Evolutionary conservation across 30 jellyfish, hydroid and myxozoan genomes (phyloP).

Genomic region (Aurelia coerulea): DNA sequence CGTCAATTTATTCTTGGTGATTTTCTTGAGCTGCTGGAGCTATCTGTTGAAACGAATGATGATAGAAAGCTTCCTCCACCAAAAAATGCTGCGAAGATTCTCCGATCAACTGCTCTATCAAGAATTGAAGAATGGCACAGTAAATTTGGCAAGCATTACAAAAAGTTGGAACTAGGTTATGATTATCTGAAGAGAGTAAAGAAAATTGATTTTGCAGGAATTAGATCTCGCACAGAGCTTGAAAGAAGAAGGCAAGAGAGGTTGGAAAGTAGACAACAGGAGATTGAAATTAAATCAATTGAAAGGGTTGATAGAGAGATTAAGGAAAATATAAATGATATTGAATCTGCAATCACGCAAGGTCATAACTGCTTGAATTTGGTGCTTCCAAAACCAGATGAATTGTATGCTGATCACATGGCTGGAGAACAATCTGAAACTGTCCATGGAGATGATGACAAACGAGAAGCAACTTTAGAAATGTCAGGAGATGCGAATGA

Average conservation of each 20-base stretch:
- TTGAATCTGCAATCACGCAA: constrained; percentile 72
- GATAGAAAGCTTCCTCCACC: constrained; percentile 81
- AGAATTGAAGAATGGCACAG: constrained; percentile 74
- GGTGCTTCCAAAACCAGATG: constrained; percentile 68
- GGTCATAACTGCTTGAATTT: constrained; percentile 75
- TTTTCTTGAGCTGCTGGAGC: constrained; percentile 61
- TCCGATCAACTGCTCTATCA: constrained; percentile 60
- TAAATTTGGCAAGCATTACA: constrained; percentile 78
- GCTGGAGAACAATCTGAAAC: too few species aligned
- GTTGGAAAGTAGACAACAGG: constrained; percentile 41
- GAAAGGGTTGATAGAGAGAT: constrained; percentile 65
- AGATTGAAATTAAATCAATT: constrained; percentile 54
- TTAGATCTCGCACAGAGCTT: constrained; percentile 44
- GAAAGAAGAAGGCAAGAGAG: constrained; percentile 38
- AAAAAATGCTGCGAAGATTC: constrained; percentile 55
- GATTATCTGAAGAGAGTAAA: constrained; percentile 80
- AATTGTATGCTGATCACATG: not conserved
- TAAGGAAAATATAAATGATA: constrained; percentile 35
- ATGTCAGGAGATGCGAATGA: too few species aligned
- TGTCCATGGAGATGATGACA: too few species aligned
- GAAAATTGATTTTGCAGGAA: constrained; percentile 83
- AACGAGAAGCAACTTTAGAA: not conserved
- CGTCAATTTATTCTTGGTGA: constrained; percentile 75
- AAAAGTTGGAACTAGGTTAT: constrained; percentile 79
- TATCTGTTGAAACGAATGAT: constrained; percentile 77